Conservation (phyloP, 2,888 invertebrate genomes). For the Philaethria dido region DNA sequence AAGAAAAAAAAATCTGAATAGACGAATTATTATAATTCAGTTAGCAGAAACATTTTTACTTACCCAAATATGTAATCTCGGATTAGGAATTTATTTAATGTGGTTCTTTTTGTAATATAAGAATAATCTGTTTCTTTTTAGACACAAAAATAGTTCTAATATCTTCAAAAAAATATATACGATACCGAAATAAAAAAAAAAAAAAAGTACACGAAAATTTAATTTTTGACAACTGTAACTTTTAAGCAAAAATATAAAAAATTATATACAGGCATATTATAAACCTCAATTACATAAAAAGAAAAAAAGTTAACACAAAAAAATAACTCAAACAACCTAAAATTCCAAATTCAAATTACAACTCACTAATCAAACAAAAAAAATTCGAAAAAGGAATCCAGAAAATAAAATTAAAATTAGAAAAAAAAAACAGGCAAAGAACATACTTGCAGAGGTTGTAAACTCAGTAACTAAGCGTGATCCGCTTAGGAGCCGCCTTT, state of each 20-base stretch:
- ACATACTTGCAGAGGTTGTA: conserved; percentile 43
- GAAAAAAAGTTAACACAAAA: neutral
- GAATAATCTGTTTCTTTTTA: neutral
- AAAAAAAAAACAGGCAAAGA: neutral
- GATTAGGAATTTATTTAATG: neutral
- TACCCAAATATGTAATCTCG: neutral
- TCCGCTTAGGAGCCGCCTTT: conserved; percentile 70
- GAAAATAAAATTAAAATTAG: neutral
- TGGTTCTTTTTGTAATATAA: neutral
- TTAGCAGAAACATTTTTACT: no score
- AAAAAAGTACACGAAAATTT: no score
- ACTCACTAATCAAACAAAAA: neutral
- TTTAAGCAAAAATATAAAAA: no score
- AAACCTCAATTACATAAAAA: neutral
- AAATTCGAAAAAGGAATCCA: neutral
- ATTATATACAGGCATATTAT: neutral
- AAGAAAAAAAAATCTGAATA: no score
- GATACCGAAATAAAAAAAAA: no score
- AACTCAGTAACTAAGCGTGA: conserved; percentile 41
- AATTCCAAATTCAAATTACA: neutral
- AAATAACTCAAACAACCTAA: no score
- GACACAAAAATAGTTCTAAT: neutral
- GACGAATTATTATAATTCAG: no score
- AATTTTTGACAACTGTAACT: no score
- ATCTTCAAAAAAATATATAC: no score